Evolutionary conservation across 2,888 invertebrate genomes (phyloP).

Genomic region (Dasysyrphus albostriatus): DNA sequence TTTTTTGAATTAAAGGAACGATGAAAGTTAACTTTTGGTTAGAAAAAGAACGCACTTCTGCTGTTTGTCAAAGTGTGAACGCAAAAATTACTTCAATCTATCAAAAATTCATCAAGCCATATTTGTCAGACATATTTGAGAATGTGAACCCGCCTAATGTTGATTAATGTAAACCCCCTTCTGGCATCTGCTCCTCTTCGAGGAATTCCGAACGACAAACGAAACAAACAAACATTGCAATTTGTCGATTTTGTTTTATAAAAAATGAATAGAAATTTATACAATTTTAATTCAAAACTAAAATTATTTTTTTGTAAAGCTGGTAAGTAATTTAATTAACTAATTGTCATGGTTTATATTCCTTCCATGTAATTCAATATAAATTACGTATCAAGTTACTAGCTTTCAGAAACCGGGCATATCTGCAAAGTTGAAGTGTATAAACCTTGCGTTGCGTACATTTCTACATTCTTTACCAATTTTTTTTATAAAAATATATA

Average conservation of each 20-base stretch:
- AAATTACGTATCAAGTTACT: not conserved
- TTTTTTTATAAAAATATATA: not conserved
- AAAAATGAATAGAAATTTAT: slow-evolving; percentile 41
- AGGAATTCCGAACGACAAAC: no score
- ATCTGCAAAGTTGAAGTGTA: slow-evolving; percentile 10
- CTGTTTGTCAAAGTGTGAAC: no score
- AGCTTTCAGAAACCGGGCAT: not conserved
- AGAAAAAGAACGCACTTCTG: no score
- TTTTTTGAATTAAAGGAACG: no score
- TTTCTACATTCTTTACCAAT: not conserved
- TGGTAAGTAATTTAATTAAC: not conserved
- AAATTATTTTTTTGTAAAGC: slow-evolving; percentile 12
- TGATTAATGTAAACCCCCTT: no score
- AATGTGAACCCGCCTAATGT: no score
- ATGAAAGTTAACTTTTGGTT: no score
- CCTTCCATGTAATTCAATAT: not conserved
- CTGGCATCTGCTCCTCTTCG: no score
- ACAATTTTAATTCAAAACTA: slow-evolving; percentile 9
- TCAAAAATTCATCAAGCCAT: no score
- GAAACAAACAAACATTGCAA: not conserved
- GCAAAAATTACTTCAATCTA: no score
- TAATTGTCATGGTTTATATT: not conserved
- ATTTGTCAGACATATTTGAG: no score
- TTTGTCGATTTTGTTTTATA: slow-evolving; percentile 17
- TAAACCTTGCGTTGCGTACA: not conserved